Evolutionary conservation across 2,113 vertebrate genomes (phyloP).

Genomic region (Ophiodon elongatus): DNA sequence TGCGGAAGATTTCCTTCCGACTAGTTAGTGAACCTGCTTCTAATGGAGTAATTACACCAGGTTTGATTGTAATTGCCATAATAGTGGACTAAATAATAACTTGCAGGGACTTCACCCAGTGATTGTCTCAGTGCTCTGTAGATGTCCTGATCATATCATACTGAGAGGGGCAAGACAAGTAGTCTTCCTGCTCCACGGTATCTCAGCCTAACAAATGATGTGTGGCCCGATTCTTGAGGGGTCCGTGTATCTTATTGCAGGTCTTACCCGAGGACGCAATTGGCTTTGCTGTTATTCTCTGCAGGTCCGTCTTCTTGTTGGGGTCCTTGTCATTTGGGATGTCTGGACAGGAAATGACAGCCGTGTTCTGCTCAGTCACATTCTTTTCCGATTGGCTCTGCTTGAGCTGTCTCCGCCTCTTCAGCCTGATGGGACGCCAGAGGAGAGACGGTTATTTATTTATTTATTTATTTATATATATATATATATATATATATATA

Average conservation of each 20-base stretch:
- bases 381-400: slow-evolving; percentile 77
- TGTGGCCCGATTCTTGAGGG: neutral
- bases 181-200: neutral
- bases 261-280: slow-evolving; percentile 62
- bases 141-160: neutral
- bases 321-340: slow-evolving; percentile 33
- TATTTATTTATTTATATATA: no score
- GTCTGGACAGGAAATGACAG: slow-evolving; percentile 72
- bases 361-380: slow-evolving; percentile 67
- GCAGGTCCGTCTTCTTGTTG: slow-evolving; percentile 59
- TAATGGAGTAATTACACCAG: neutral
- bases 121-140: neutral
- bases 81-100: neutral
- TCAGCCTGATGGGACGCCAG: slow-evolving; percentile 73
- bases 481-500: no score
- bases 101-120: neutral
- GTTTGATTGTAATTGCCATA: neutral
- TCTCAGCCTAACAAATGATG: neutral
- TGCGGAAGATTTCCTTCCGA: neutral
- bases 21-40: neutral
- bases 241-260: neutral
- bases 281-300: slow-evolving; percentile 43
- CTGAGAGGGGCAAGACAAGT: neutral
- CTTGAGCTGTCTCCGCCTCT: slow-evolving; percentile 81
- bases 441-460: slow-evolving; percentile 7